Evolutionary conservation across 2,888 invertebrate genomes (phyloP).

Genomic region (Rotaria magnacalcarata): DNA sequence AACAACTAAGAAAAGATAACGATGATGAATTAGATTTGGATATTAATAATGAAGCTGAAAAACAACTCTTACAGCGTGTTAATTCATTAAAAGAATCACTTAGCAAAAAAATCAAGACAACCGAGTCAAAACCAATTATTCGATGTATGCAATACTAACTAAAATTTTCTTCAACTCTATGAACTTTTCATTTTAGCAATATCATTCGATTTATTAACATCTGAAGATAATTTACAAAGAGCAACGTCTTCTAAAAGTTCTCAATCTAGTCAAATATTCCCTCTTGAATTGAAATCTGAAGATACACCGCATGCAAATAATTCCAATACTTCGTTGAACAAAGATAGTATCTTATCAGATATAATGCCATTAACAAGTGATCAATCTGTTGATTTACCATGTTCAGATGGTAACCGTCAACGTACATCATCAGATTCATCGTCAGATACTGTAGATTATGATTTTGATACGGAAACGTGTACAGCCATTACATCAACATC

Average conservation of each 20-base stretch:
- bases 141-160: background rate
- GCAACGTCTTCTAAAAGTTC: background rate
- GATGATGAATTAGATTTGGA: background rate
- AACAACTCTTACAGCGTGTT: background rate
- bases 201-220: background rate
- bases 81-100: background rate
- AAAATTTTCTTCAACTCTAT: no score
- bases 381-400: background rate
- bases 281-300: background rate
- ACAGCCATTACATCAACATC: background rate
- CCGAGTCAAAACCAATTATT: background rate
- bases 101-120: background rate
- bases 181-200: no score
- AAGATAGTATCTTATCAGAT: background rate
- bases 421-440: constrained; percentile 29
- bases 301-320: background rate
- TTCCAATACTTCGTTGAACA: no score
- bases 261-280: background rate
- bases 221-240: background rate
- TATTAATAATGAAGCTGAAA: background rate
- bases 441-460: background rate
- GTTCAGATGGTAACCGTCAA: background rate
- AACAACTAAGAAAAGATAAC: background rate
- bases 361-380: background rate
- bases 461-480: constrained; percentile 23